These are phyloP conservation scores for Zhengitettix transpicula DNA, from an alignment of 2,888 invertebrate genomes.

Conservation along the genomic window DNA sequence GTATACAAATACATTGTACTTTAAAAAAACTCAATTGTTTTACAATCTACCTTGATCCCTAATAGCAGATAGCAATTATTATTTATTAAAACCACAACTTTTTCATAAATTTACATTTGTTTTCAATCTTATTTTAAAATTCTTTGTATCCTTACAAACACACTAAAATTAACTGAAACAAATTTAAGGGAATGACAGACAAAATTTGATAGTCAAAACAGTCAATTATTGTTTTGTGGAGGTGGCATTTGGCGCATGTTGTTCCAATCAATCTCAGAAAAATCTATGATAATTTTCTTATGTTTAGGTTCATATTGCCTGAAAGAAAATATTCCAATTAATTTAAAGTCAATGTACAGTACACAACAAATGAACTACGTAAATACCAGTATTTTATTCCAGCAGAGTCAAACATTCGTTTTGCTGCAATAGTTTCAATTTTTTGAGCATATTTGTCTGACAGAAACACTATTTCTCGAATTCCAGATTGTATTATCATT, in stretches of 20 bases:
- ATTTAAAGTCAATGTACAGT: not conserved
- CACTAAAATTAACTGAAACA: too few species aligned
- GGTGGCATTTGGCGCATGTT: conserved; percentile 29
- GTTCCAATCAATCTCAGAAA: conserved; percentile 42
- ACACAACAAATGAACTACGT: not conserved
- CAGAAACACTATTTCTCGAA: conserved; percentile 58
- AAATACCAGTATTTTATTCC: conserved; percentile 47
- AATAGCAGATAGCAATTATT: too few species aligned
- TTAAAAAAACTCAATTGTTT: too few species aligned
- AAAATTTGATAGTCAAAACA: too few species aligned
- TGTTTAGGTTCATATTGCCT: conserved; percentile 47
- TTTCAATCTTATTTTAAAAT: too few species aligned
- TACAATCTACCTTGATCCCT: too few species aligned
- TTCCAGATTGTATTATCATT: conserved; percentile 85
- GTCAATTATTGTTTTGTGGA: conserved; percentile 21
- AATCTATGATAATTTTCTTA: conserved; percentile 48
- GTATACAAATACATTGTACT: too few species aligned
- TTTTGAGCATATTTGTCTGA: conserved; percentile 67
- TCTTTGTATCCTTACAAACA: too few species aligned
- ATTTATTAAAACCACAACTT: too few species aligned
- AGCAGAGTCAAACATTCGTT: conserved; percentile 63
- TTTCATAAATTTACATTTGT: too few species aligned
- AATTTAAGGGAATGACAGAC: too few species aligned
- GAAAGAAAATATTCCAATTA: conserved; percentile 18
- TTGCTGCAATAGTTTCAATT: conserved; percentile 52